Evolutionary conservation across 1,140 invertebrate species (phyloP).

Genomic region (Bicyclus anynana): DNA sequence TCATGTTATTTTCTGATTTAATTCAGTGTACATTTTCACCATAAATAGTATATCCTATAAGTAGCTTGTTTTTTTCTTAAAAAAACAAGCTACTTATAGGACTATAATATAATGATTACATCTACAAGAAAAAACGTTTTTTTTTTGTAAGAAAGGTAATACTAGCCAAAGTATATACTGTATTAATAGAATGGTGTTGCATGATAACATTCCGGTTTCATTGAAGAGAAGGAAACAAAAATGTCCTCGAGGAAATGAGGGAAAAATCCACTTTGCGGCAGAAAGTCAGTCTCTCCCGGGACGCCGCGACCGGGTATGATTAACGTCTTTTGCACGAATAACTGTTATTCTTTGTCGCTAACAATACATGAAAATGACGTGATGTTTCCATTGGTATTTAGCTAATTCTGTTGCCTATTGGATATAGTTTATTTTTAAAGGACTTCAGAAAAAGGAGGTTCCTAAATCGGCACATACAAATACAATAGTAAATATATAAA

Average conservation of each 20-base stretch:
- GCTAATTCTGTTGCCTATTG: slow-evolving; percentile 7
- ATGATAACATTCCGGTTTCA: slow-evolving; percentile 44
- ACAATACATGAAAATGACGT: slow-evolving; percentile 31
- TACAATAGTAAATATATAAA: not conserved
- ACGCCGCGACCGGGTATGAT: slow-evolving; percentile 38
- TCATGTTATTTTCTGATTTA: too few relatives aligned
- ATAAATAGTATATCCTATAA: too few relatives aligned
- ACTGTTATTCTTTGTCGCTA: slow-evolving; percentile 40
- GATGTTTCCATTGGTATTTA: slow-evolving; percentile 17
- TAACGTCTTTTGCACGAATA: slow-evolving; percentile 52
- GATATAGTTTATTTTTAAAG: too few relatives aligned
- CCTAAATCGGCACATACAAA: too few relatives aligned
- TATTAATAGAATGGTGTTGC: slow-evolving; percentile 28
- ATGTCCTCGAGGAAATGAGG: slow-evolving; percentile 56
- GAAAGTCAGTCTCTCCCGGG: slow-evolving; percentile 36
- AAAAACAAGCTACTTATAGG: too few relatives aligned
- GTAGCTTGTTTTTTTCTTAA: too few relatives aligned
- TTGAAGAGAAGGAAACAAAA: slow-evolving; percentile 45
- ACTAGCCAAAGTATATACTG: too few relatives aligned
- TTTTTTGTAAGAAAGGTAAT: too few relatives aligned
- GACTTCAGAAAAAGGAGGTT: too few relatives aligned
- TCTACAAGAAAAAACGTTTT: too few relatives aligned
- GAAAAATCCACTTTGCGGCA: slow-evolving; percentile 35
- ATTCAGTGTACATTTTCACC: too few relatives aligned
- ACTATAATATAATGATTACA: too few relatives aligned